Evolutionary conservation across 2,888 invertebrate genomes (phyloP).

Genomic region (Disparrhopalites patrizii): DNA sequence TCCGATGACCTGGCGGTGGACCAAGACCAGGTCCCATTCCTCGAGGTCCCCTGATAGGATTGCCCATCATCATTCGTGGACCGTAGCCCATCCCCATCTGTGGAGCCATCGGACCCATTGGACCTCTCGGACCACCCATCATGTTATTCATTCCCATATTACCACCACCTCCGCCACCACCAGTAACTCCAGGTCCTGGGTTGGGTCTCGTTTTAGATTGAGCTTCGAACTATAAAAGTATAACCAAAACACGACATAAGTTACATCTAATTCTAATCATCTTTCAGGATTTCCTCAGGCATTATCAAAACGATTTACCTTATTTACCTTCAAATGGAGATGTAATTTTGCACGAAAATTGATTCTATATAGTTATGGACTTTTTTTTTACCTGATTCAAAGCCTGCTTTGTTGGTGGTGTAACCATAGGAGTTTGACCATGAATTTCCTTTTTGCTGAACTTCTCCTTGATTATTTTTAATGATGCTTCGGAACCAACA

Average conservation of each 20-base stretch:
- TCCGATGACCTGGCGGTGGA: constrained; percentile 58
- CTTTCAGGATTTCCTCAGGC: too few relatives aligned
- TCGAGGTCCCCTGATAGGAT: constrained; percentile 44
- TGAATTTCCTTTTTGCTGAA: constrained; percentile 93
- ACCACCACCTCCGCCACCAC: constrained; percentile 21
- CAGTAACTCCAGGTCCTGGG: constrained; percentile 61
- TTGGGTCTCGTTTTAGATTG: constrained; percentile 84
- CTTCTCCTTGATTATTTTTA: constrained; percentile 84
- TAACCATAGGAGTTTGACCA: constrained; percentile 90
- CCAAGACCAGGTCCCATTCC: constrained; percentile 59
- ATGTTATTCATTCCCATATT: constrained; percentile 38
- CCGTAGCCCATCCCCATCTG: constrained; percentile 39
- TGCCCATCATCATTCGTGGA: constrained; percentile 42
- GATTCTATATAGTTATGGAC: not conserved
- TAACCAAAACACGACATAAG: not conserved
- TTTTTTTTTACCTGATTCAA: constrained; percentile 56
- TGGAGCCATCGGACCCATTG: constrained; percentile 52
- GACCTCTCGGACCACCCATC: constrained; percentile 44
- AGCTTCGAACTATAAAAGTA: constrained; percentile 70
- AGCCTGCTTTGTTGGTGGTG: constrained; percentile 90
- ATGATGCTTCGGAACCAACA: constrained; percentile 85
- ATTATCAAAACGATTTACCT: too few relatives aligned
- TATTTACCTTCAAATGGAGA: too few relatives aligned
- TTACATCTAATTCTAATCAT: not conserved
- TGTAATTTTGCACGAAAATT: not conserved